Conservation (phyloP, 2,888 invertebrate genomes). For the Eupithecia subfuscata region DNA sequence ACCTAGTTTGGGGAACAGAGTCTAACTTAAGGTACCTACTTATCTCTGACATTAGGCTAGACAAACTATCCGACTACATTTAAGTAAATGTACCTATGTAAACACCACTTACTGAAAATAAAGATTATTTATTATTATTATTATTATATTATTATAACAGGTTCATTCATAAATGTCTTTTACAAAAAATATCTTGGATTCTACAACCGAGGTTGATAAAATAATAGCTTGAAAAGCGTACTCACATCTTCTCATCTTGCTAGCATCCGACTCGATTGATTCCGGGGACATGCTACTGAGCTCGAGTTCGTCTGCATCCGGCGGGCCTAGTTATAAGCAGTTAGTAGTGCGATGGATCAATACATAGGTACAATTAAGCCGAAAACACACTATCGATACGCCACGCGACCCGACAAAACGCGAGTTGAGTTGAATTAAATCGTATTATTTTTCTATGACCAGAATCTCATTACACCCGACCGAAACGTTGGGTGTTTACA, state of each 20-base stretch:
- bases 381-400: not conserved
- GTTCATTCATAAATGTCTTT: no score
- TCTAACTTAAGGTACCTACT: no score
- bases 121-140: no score
- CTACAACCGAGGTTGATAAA: not conserved
- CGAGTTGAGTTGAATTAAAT: not conserved
- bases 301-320: constrained; percentile 57
- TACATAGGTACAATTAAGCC: not conserved
- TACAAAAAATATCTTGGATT: not conserved
- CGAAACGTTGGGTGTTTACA: no score
- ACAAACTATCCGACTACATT: no score
- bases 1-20: no score
- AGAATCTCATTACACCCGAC: no score
- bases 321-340: constrained; percentile 58
- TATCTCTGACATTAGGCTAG: no score
- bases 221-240: constrained; percentile 33
- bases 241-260: constrained; percentile 52
- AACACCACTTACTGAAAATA: no score
- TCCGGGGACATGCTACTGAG: constrained; percentile 51
- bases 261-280: constrained; percentile 55
- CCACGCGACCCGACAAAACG: not conserved
- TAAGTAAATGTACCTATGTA: no score
- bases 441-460: no score
- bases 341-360: constrained; percentile 38
- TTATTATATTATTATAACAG: no score